A percentile compares a stretch with the other conserved stretches of the same genome.
These are phyloP conservation scores for Caenorhabditis briggsae DNA, from an alignment of 1,140 invertebrate genomes.

Conservation along the genomic window DNA sequence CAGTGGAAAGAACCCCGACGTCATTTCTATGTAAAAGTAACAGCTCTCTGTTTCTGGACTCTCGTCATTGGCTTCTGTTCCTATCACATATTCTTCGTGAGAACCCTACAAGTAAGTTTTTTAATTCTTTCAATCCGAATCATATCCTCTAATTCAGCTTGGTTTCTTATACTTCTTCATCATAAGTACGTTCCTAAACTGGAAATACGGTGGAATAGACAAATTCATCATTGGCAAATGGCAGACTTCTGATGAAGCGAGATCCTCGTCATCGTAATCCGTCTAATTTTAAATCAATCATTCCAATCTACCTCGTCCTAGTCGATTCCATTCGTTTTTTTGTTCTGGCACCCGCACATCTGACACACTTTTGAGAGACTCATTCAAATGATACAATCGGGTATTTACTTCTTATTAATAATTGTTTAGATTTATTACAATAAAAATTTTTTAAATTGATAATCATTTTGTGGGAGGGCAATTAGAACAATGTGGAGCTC, in stretches of 20 bases:
- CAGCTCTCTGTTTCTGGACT: slow-evolving; percentile 75
- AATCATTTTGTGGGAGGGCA: no score
- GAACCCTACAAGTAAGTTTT: slow-evolving; percentile 72
- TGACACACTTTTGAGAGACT: slow-evolving; percentile 48
- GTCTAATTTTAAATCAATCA: neutral
- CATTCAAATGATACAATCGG: slow-evolving; percentile 24
- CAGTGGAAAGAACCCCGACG: slow-evolving; percentile 62
- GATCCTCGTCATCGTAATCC: neutral
- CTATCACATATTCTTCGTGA: slow-evolving; percentile 73
- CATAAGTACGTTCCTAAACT: slow-evolving; percentile 54
- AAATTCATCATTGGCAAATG: slow-evolving; percentile 58
- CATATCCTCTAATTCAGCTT: slow-evolving; percentile 43
- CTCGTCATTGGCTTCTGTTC: slow-evolving; percentile 71
- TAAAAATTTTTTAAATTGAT: no score
- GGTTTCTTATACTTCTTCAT: slow-evolving; percentile 63
- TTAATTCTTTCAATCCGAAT: neutral
- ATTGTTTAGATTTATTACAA: neutral
- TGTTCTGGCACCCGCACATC: neutral
- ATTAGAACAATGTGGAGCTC: no score
- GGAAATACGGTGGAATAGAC: slow-evolving; percentile 64
- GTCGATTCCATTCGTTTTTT: neutral
- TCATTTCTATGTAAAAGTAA: slow-evolving; percentile 71
- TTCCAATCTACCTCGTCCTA: neutral
- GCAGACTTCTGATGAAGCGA: slow-evolving; percentile 18
- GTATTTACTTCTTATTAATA: slow-evolving; percentile 2